Evolutionary conservation across 2,797 vertebrate species (phyloP), one percentile per base, ranked within the genome.

Genomic region (Mormyrops boulengeri): DNA sequence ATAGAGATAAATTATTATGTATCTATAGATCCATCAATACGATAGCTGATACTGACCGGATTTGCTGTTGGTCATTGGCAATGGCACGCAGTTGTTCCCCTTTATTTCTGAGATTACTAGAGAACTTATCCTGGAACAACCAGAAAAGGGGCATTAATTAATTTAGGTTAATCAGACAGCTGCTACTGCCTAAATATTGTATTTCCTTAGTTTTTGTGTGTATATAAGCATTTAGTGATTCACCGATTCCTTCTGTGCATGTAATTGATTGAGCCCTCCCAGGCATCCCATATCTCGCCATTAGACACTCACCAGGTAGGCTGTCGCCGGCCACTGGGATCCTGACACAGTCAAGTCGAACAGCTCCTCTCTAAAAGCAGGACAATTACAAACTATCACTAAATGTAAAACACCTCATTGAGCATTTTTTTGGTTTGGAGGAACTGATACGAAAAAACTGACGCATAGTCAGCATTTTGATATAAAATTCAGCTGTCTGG

Each of bases 331-430:
- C 92, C 92, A 92, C 49, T 92, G 92, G 14, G 92, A 91, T 49
- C 92, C 92, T 1, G 92, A 92, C 50, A 92, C 91, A 1, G 92
- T 92, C 53, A 92, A 80, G 52, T 91, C 88, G 17, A 91, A 92
- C 0, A 92, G 53, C 11, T 92, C 92, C 69, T 92, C 92, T 49
- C 92, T 92, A 80, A 66, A 88, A 87, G 47, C 17, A 73, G 30
- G 3, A 50, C 69, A 57, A 82, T 34, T 19, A 38, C 2, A 4
- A 55, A 55, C 3, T 38, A 88, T 38, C 34, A 5, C 11, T 44
- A 44, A 80, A 44, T 41, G 38, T n/a, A n/a, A 80, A 19, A 80
- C 34, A 80, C 14, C 1, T 80, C 38, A 80, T 1, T 14, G 73
- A 38, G 38, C 73, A 80, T 19, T 8, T 44, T 7, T 80, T 44